These are phyloP conservation scores for Machimus atricapillus DNA, from an alignment of 2,888 invertebrate species.

Conservation along the genomic window DNA sequence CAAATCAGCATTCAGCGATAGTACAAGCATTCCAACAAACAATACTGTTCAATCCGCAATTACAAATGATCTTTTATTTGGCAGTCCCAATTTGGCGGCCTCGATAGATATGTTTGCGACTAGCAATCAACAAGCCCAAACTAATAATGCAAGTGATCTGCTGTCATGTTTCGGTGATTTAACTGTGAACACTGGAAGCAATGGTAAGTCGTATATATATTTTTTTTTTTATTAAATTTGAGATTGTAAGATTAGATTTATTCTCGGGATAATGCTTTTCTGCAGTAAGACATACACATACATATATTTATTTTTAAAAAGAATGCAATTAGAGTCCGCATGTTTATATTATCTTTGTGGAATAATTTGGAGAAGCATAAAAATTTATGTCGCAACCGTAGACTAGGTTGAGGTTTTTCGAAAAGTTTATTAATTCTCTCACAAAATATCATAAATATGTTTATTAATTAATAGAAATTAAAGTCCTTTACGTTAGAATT, in stretches of 20 bases:
- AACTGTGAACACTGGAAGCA: conserved; percentile 58
- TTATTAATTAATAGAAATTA: not conserved
- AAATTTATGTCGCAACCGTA: not conserved
- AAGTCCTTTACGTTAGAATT: not conserved
- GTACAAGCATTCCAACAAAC: conserved; percentile 45
- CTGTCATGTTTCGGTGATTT: conserved; percentile 64
- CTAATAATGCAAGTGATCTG: conserved; percentile 57
- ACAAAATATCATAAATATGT: not conserved
- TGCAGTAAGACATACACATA: not conserved
- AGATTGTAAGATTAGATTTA: not conserved
- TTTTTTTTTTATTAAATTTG: not conserved
- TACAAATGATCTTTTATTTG: conserved; percentile 42
- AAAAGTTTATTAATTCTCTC: too few species aligned
- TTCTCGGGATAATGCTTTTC: not conserved
- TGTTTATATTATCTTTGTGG: not conserved
- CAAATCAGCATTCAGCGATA: conserved; percentile 70
- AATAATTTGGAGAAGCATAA: not conserved
- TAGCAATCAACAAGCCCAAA: conserved; percentile 47
- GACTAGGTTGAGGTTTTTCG: not conserved
- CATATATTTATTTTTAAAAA: not conserved
- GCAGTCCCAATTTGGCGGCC: conserved; percentile 44
- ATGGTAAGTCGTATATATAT: conserved; percentile 56
- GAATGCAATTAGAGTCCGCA: not conserved
- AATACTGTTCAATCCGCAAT: conserved; percentile 29
- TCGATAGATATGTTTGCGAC: conserved; percentile 34